Evolutionary conservation across 2,113 vertebrate species (phyloP), one percentile per base, ranked within the genome.

Genomic region (Caracal caracal): DNA sequence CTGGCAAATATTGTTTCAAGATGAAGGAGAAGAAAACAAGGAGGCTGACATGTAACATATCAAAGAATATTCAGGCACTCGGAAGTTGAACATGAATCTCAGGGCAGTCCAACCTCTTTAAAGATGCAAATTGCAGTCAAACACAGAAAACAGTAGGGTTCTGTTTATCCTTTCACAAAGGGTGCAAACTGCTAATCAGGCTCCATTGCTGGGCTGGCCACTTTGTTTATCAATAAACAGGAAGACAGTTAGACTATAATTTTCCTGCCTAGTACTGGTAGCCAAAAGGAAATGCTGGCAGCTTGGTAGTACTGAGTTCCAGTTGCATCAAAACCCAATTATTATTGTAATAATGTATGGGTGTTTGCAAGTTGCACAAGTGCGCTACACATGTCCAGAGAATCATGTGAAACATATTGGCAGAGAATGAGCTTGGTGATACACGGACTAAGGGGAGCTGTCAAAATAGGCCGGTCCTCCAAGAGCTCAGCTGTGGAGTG

Each of bases 121-220:
- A 98, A 98, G 96, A 97, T 70, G 97, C 92, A 98, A 98, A 98
- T 95, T 81, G 59, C 91, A 98, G 83, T 97, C 88, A 98, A 98
- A 98, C 89, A 98, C 96, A 93, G 96, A 98, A 98, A 98, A 97
- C 97, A 98, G 88, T 88, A 97, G 92, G 97, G 97, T 97, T 97
- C 98, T 98, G 96, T 98, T 98, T 98, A 97, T 96, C 95, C 94
- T 98, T 98, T 98, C 98, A 98, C 97, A 98, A 98, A 98, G 96
- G 96, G 96, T 95, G 91, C 94, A 94, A 98, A 98, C 95, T 96
- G 93, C 93, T 98, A 97, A 97, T 98, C 97, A 98, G 98, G 93
- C 91, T 97, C 95, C 96, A 93, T 95, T 86, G 88, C 88, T 93
- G 95, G 97, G 92, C 71, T 97, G 98, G 96, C 96, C 91, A 94